Evolutionary conservation across 2,888 invertebrate species (phyloP).

Genomic region (Vanessa cardui): DNA sequence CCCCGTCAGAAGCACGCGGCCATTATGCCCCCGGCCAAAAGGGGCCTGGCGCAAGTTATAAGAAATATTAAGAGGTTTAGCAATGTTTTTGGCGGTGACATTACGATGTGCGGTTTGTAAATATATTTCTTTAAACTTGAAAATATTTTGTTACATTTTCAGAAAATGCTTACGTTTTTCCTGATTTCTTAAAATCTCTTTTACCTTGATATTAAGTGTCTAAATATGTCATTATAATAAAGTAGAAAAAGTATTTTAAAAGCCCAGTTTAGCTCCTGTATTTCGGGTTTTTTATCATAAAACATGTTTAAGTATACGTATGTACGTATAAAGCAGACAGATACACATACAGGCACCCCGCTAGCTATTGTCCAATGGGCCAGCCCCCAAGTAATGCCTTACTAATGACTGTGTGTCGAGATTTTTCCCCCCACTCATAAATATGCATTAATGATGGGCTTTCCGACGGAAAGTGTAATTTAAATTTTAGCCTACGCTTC

Average conservation of each 20-base stretch:
- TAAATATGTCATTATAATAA: too few species aligned
- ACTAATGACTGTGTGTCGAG: slow-evolving; percentile 78
- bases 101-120: background rate
- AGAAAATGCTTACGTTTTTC: too few species aligned
- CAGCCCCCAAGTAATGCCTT: slow-evolving; percentile 64
- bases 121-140: slow-evolving; percentile 1
- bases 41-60: slow-evolving; percentile 44
- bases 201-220: too few species aligned
- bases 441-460: slow-evolving; percentile 75
- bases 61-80: slow-evolving; percentile 23
- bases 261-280: too few species aligned
- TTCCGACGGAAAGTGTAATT: slow-evolving; percentile 58
- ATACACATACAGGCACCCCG: background rate
- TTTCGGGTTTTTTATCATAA: background rate
- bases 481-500: slow-evolving; percentile 56
- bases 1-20: slow-evolving; percentile 72
- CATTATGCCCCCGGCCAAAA: slow-evolving; percentile 58
- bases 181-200: too few species aligned
- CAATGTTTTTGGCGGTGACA: background rate
- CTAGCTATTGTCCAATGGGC: slow-evolving; percentile 39
- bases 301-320: background rate
- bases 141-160: background rate
- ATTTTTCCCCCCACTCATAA: slow-evolving; percentile 77
- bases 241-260: too few species aligned
- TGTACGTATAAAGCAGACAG: too few species aligned